Evolutionary conservation across 2,113 vertebrate genomes (phyloP).

Genomic region (Myotis davidii): DNA sequence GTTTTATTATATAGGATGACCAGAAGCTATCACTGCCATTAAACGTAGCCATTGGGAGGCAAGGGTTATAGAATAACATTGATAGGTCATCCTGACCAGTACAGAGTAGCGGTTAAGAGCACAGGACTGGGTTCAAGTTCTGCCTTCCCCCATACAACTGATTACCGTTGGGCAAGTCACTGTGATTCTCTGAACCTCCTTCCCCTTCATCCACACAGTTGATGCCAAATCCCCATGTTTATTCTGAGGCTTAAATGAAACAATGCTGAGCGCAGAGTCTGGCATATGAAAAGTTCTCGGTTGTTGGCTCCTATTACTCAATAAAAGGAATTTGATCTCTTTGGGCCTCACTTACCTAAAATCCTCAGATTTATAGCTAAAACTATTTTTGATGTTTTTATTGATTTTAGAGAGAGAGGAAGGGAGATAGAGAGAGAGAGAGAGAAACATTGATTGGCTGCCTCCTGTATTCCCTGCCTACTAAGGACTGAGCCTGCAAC

Average conservation of each 20-base stretch:
- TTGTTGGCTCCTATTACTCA: background rate
- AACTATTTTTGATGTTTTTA: too few species aligned
- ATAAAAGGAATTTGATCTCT: slow-evolving; percentile 32
- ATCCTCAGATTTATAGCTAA: background rate
- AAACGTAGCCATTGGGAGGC: background rate
- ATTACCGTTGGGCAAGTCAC: background rate
- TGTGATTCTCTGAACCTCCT: background rate
- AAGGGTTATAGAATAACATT: background rate
- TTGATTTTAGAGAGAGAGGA: too few species aligned
- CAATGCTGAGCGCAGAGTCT: background rate
- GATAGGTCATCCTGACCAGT: background rate
- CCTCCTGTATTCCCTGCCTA: too few species aligned
- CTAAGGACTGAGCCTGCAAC: too few species aligned
- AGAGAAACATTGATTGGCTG: too few species aligned
- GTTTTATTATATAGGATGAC: too few species aligned
- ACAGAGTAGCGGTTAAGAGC: background rate
- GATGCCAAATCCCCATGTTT: background rate
- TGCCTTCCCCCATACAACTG: background rate
- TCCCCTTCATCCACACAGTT: background rate
- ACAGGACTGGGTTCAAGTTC: background rate
- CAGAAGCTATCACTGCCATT: background rate
- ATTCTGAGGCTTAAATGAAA: background rate
- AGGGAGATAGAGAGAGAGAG: too few species aligned
- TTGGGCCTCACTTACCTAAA: background rate
- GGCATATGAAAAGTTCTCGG: background rate